phyloP scores from a whole-genome alignment of 1,140 invertebrate genomes.

The Solen grandis region DNA sequence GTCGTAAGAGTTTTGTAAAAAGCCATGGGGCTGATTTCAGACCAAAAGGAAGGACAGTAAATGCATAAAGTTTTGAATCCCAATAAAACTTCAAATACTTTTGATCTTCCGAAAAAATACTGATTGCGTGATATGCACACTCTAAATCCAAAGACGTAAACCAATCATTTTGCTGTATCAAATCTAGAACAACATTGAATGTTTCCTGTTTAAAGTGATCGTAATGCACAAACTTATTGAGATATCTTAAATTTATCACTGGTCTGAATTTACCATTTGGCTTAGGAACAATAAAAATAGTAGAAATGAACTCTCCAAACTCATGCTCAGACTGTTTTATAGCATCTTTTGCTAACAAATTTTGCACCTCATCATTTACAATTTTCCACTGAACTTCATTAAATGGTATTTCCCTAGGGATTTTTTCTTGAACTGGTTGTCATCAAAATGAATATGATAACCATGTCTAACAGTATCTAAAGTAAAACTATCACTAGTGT shows the following conservation, averaged over 20 bases:
- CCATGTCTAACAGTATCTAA: neutral
- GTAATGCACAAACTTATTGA: too few species aligned
- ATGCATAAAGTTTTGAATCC: neutral
- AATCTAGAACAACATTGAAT: too few species aligned
- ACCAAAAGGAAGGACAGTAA: conserved; percentile 18
- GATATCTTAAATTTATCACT: too few species aligned
- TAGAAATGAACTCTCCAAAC: too few species aligned
- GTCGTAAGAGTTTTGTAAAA: conserved; percentile 47
- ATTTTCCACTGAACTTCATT: neutral
- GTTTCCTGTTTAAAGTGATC: too few species aligned
- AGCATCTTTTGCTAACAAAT: conserved; percentile 27
- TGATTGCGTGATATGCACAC: too few species aligned
- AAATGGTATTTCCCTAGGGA: conserved; percentile 41
- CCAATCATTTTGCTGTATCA: too few species aligned
- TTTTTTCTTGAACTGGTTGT: conserved; percentile 9
- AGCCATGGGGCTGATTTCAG: conserved; percentile 7
- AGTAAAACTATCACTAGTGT: neutral
- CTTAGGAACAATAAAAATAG: too few species aligned
- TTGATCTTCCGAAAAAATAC: neutral
- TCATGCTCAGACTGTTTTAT: conserved; percentile 5
- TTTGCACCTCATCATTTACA: conserved; percentile 19
- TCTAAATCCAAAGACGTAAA: too few species aligned
- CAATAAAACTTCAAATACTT: conserved; percentile 42
- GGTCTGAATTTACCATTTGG: too few species aligned
- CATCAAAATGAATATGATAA: neutral